A percentile compares a stretch with the other conserved stretches of the same genome.
Evolutionary conservation across 2,113 vertebrate species (phyloP).

Genomic region (Lathamus discolor): DNA sequence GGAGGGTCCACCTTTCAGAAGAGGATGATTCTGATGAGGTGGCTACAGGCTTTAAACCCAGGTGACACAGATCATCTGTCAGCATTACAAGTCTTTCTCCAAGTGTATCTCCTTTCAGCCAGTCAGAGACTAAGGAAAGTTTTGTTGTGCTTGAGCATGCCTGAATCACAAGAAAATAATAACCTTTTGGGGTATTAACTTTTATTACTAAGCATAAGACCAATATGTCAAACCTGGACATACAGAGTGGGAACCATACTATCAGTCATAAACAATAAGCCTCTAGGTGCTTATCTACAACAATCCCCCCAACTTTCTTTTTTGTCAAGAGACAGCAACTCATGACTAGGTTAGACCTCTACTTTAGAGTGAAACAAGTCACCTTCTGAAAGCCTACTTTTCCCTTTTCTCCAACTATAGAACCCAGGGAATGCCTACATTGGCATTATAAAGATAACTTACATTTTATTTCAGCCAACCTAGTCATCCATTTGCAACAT

Average conservation of each 20-base stretch:
- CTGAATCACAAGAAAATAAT: slow-evolving; percentile 68
- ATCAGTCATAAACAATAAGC: background rate
- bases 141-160: slow-evolving; percentile 80
- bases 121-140: slow-evolving; percentile 78
- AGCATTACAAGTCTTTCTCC: slow-evolving; percentile 85
- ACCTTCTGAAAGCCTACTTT: background rate
- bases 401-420: background rate
- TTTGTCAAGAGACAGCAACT: background rate
- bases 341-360: background rate
- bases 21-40: slow-evolving; percentile 59
- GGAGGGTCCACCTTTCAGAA: slow-evolving; percentile 85
- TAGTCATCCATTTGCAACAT: background rate
- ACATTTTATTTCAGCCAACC: background rate
- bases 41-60: slow-evolving; percentile 57
- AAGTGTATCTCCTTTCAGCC: slow-evolving; percentile 89
- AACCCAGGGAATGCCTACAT: background rate
- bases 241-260: background rate
- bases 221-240: background rate
- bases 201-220: background rate
- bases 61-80: slow-evolving; percentile 83
- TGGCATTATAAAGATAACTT: background rate
- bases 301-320: background rate
- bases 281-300: background rate
- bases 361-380: background rate
- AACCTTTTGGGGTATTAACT: background rate